These are phyloP conservation scores for Napeogenes sylphis DNA, from an alignment of 2,888 invertebrate genomes.

Conservation along the genomic window DNA sequence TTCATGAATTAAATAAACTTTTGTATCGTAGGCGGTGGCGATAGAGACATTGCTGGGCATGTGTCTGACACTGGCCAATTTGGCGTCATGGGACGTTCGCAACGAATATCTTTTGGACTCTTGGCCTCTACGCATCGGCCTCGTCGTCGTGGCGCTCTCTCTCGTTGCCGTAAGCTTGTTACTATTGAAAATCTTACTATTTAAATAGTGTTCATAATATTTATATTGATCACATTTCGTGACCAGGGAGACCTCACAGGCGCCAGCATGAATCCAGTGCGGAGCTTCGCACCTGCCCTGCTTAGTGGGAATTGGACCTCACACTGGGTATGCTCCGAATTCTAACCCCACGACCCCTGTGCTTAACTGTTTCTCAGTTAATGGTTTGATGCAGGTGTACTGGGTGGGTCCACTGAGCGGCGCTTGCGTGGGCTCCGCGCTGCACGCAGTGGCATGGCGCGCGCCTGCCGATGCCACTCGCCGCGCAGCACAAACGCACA, in stretches of 20 bases:
- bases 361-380: background rate
- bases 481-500: constrained; percentile 12
- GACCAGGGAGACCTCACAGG: constrained; percentile 83
- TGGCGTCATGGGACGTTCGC: constrained; percentile 84
- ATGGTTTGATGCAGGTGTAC: constrained; percentile 66
- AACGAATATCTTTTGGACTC: constrained; percentile 80
- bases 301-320: constrained; percentile 77
- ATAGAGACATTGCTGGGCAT: constrained; percentile 81
- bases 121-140: constrained; percentile 81
- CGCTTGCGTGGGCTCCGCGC: constrained; percentile 39
- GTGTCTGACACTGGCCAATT: constrained; percentile 81
- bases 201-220: background rate
- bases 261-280: constrained; percentile 84
- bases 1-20: too few relatives aligned
- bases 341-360: too few relatives aligned
- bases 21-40: constrained; percentile 56
- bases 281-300: constrained; percentile 84
- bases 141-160: constrained; percentile 79
- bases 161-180: constrained; percentile 77
- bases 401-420: constrained; percentile 79
- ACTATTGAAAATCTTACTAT: background rate
- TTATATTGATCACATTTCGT: background rate
- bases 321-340: constrained; percentile 80
- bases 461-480: constrained; percentile 20
- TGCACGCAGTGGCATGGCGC: constrained; percentile 45